Evolutionary conservation across 2,113 vertebrate species (phyloP).

Genomic region (Hemiscyllium ocellatum): DNA sequence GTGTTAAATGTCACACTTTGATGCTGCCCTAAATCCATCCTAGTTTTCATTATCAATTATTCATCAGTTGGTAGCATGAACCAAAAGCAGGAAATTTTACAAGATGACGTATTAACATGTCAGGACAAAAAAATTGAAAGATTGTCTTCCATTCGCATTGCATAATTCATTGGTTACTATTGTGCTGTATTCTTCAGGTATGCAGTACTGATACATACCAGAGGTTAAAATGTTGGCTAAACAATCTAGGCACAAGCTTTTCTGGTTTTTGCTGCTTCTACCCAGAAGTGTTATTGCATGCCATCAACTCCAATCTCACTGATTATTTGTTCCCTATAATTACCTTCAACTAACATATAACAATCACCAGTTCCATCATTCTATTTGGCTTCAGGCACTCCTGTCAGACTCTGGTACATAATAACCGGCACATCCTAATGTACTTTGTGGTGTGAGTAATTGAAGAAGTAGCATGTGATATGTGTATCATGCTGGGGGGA

Average conservation of each 20-base stretch:
- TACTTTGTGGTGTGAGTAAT: background rate
- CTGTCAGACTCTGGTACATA: too few species aligned
- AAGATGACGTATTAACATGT: too few species aligned
- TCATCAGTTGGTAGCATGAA: background rate
- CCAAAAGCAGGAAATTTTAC: background rate
- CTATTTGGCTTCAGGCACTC: too few species aligned
- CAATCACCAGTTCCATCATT: too few species aligned
- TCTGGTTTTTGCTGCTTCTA: too few species aligned
- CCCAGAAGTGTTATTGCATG: too few species aligned
- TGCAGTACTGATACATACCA: background rate
- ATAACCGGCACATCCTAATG: background rate
- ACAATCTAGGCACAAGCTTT: too few species aligned
- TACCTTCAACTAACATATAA: too few species aligned
- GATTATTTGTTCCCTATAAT: background rate
- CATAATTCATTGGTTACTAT: background rate
- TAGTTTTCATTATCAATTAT: background rate
- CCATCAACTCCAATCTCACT: background rate
- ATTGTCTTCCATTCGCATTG: background rate
- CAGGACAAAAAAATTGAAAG: too few species aligned
- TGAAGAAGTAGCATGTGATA: background rate
- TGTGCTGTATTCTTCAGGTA: background rate
- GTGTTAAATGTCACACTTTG: background rate
- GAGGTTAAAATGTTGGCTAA: too few species aligned
- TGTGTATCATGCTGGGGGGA: background rate
- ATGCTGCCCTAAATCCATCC: background rate